Conservation (phyloP, 2,888 invertebrate species). For the Entomobrya multifasciata region DNA sequence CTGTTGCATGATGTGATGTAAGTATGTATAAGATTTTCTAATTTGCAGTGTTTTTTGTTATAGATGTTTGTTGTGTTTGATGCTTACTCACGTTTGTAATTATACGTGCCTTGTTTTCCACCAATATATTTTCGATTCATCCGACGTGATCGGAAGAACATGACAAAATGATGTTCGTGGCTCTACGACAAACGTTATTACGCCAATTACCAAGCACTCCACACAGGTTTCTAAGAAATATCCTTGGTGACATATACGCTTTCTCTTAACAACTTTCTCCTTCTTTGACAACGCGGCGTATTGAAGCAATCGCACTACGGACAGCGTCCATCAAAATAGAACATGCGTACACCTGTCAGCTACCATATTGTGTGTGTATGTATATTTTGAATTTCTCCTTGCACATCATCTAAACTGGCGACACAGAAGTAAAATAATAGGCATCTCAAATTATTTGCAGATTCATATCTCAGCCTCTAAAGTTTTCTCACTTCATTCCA, state of each 20-base stretch:
- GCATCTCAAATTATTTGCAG: constrained; percentile 64
- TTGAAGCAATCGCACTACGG: constrained; percentile 32
- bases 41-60: no score
- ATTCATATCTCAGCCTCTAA: constrained; percentile 34
- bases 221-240: neutral
- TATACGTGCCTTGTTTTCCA: neutral
- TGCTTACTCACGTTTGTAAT: no score
- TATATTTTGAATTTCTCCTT: neutral
- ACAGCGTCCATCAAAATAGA: neutral
- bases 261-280: constrained; percentile 30
- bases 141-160: no score
- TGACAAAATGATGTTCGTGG: constrained; percentile 13
- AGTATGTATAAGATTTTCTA: no score
- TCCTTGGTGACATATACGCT: constrained; percentile 6
- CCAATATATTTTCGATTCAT: neutral
- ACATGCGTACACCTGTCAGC: neutral
- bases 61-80: no score
- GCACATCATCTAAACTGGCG: neutral
- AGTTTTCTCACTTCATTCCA: no score
- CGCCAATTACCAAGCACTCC: neutral
- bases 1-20: no score
- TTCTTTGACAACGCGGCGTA: constrained; percentile 50
- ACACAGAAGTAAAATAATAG: constrained; percentile 24
- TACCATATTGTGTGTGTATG: constrained; percentile 15
- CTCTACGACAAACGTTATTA: neutral